Evolutionary conservation across 37 sponge, comb jelly and placozoan genomes (phyloP).

Genomic region (Axinella damicornis): DNA sequence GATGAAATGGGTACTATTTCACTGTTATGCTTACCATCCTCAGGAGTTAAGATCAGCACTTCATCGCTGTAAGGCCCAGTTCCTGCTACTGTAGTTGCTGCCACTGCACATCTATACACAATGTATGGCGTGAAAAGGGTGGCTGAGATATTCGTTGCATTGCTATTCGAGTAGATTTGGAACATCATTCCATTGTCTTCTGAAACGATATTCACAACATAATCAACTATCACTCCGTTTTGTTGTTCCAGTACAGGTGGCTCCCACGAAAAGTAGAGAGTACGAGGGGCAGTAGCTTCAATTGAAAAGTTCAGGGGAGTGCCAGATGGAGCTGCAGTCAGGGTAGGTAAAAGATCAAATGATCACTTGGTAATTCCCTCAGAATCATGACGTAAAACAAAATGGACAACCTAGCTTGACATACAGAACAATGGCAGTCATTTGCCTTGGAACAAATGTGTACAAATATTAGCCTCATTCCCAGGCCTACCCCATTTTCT

Average conservation of each 20-base stretch:
- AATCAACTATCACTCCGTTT: slow-evolving; percentile 46
- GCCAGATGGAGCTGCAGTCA: slow-evolving; percentile 16
- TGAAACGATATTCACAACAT: neutral
- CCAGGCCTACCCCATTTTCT: no score
- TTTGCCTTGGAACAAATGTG: no score
- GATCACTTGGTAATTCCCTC: no score
- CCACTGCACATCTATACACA: slow-evolving; percentile 38
- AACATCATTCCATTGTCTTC: neutral
- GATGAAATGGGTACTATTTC: no score
- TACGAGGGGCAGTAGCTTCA: neutral
- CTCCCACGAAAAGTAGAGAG: slow-evolving; percentile 19
- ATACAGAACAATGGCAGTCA: no score
- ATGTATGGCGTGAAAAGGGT: slow-evolving; percentile 38
- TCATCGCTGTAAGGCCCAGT: slow-evolving; percentile 46
- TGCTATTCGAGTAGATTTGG: neutral
- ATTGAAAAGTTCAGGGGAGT: slow-evolving; percentile 23
- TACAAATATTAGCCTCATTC: no score
- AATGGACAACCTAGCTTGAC: no score
- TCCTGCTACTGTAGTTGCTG: slow-evolving; percentile 37
- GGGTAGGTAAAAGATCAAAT: no score
- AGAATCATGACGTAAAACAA: no score
- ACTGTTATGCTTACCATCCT: no score
- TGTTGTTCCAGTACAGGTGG: slow-evolving; percentile 5
- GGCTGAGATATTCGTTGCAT: slow-evolving; percentile 4
- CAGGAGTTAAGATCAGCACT: slow-evolving; percentile 9